These are phyloP conservation scores for Gorsachius magnificus DNA, from an alignment of 2,797 vertebrate species.

Conservation along the genomic window DNA sequence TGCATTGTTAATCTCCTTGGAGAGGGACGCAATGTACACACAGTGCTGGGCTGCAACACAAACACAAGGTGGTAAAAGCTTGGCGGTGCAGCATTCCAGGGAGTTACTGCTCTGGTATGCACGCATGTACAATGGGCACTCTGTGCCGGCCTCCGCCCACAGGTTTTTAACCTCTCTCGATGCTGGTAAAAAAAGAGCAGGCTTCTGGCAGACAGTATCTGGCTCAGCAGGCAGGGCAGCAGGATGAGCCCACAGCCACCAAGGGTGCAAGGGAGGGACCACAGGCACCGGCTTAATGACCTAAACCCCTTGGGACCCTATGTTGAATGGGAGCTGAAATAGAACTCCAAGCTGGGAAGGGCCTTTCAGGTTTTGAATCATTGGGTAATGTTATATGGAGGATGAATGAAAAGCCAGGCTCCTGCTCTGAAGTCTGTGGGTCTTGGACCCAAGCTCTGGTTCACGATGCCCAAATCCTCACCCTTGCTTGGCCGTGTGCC, in stretches of 20 bases:
- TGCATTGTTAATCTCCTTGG: conserved; percentile 17
- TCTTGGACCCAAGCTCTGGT: not conserved
- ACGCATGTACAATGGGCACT: conserved; percentile 60
- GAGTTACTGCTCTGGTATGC: conserved; percentile 63
- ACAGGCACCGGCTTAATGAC: fast-evolving
- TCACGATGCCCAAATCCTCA: not conserved
- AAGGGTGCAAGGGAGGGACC: not conserved
- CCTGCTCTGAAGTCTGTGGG: not conserved
- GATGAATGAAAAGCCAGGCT: not conserved
- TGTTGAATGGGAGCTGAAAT: fast-evolving
- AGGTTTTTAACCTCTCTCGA: conserved; percentile 22
- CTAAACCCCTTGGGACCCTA: fast-evolving
- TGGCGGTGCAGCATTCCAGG: conserved; percentile 65
- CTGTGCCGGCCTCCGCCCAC: conserved; percentile 52
- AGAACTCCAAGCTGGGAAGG: not conserved
- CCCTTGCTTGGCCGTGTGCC: not conserved
- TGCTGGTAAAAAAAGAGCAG: not conserved
- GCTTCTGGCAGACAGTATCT: not conserved
- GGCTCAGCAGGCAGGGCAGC: not conserved
- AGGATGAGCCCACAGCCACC: fast-evolving
- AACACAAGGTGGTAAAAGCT: conserved; percentile 64
- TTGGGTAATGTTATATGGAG: not conserved
- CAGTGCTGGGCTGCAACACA: conserved; percentile 19
- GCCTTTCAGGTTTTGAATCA: not conserved
- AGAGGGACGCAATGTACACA: conserved; percentile 15